phyloP scores from a whole-genome alignment of 2,113 vertebrate species.

The Pygoscelis adeliae region DNA sequence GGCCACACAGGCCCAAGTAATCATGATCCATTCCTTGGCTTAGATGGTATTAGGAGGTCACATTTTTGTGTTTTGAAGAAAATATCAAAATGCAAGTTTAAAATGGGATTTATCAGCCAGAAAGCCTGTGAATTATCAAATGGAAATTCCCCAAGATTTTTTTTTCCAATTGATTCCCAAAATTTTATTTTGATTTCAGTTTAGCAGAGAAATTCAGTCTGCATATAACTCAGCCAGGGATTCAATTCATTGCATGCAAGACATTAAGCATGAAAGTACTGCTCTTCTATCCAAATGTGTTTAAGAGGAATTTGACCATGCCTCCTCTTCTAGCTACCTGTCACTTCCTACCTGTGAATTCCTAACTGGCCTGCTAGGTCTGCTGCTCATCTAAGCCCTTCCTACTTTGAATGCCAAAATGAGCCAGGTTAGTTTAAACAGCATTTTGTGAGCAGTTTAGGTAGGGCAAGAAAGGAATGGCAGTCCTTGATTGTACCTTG shows the following conservation, averaged over 20 bases:
- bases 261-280: neutral
- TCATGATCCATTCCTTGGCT: neutral
- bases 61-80: neutral
- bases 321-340: neutral
- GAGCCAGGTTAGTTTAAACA: neutral
- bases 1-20: neutral
- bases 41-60: neutral
- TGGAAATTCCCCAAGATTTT: neutral
- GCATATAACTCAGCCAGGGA: neutral
- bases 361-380: neutral
- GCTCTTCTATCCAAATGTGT: neutral
- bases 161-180: neutral
- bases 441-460: neutral
- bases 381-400: neutral
- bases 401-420: neutral
- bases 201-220: neutral
- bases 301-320: neutral
- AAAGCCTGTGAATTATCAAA: neutral
- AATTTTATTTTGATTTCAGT: neutral
- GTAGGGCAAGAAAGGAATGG: neutral
- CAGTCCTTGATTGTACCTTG: neutral
- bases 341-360: neutral
- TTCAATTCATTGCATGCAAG: neutral
- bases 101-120: neutral
- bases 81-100: neutral